Conservation (phyloP, 53 echinoderm and acorn worm genomes). For the Arbacia lixula region DNA sequence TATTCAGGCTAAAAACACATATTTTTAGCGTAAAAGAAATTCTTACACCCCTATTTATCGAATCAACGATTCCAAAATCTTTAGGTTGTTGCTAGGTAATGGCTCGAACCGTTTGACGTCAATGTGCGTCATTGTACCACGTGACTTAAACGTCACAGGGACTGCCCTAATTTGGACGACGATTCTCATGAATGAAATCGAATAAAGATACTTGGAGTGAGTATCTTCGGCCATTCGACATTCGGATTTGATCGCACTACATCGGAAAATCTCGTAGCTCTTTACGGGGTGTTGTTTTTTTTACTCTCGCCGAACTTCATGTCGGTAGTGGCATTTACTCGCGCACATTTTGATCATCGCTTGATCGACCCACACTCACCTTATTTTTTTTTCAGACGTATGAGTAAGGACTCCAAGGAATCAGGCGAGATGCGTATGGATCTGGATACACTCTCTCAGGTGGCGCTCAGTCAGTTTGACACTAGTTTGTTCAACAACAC, state of each 20-base stretch:
- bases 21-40: too few species aligned
- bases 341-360: constrained; percentile 39
- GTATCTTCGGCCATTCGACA: constrained; percentile 71
- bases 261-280: constrained; percentile 77
- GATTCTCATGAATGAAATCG: constrained; percentile 70
- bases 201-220: constrained; percentile 49
- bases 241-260: constrained; percentile 81
- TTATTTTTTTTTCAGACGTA: constrained; percentile 61
- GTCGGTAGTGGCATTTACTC: constrained; percentile 50
- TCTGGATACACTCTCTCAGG: constrained; percentile 91
- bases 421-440: constrained; percentile 98
- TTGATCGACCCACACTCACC: constrained; percentile 45
- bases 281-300: constrained; percentile 14
- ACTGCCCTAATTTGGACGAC: constrained; percentile 60
- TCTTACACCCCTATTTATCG: constrained; percentile 5
- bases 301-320: constrained; percentile 23
- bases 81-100: constrained; percentile 56
- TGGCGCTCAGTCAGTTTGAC: constrained; percentile 90
- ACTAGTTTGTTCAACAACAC: constrained; percentile 69
- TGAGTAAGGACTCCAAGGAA: constrained; percentile 80
- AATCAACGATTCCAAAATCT: constrained; percentile 44
- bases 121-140: constrained; percentile 67
- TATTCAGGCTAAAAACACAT: too few species aligned
- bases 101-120: constrained; percentile 73
- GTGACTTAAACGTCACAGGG: constrained; percentile 68